Conservation (phyloP, 1,140 invertebrate genomes). For the Epicauta chinensis region DNA sequence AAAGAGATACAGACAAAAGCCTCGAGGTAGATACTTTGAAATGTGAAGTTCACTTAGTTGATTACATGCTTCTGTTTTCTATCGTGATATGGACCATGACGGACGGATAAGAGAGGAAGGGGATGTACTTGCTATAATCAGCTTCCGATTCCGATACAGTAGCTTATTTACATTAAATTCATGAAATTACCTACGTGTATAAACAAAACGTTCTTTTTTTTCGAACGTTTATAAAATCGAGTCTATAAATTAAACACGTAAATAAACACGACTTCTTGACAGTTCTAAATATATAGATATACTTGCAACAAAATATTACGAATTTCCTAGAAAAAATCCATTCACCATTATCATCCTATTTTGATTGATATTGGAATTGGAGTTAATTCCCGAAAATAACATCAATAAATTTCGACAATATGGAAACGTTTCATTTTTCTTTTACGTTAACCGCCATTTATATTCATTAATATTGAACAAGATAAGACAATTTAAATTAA, state of each 20-base stretch:
- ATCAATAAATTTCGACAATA: neutral
- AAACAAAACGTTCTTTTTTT: neutral
- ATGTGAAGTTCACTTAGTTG: conserved; percentile 14
- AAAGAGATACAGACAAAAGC: too few relatives aligned
- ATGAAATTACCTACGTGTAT: conserved; percentile 13
- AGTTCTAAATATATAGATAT: conserved; percentile 1
- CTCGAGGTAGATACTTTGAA: conserved; percentile 7
- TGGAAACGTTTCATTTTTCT: neutral
- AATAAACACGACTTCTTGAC: conserved; percentile 1
- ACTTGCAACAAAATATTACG: too few relatives aligned
- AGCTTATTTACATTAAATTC: conserved; percentile 5
- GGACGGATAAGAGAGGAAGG: conserved; percentile 2
- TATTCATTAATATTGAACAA: conserved; percentile 4
- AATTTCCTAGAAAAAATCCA: neutral
- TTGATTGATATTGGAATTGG: neutral
- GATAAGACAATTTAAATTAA: conserved; percentile 18
- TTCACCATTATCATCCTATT: neutral
- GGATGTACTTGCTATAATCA: conserved; percentile 10
- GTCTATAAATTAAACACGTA: conserved; percentile 11
- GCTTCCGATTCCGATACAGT: conserved; percentile 8
- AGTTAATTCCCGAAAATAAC: conserved; percentile 6
- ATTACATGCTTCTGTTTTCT: conserved; percentile 15
- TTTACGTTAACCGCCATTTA: neutral
- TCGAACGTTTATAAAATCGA: conserved; percentile 5
- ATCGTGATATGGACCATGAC: conserved; percentile 13